A percentile compares a stretch with the other conserved stretches of the same genome.
Conservation (phyloP, 2,797 vertebrate species). For the Rhinella marina region DNA sequence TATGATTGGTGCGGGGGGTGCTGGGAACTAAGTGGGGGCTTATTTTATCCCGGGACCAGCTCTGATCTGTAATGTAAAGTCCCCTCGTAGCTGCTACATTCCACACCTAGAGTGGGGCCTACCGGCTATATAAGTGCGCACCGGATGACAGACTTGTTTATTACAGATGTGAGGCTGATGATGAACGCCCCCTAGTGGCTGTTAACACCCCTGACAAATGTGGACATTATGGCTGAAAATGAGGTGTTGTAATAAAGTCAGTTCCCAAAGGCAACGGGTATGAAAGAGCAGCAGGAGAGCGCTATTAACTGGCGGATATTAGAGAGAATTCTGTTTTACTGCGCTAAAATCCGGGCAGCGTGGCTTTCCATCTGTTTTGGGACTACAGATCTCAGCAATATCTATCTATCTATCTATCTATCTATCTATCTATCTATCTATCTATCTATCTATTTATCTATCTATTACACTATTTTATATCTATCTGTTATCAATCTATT, state of each 20-base stretch:
- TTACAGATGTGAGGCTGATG: not conserved
- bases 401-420: not conserved
- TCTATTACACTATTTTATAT: not conserved
- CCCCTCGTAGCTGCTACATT: conserved; percentile 13
- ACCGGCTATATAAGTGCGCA: not conserved
- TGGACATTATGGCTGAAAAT: not conserved
- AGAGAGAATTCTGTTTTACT: conserved; percentile 1
- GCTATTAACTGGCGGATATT: not conserved
- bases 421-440: not conserved
- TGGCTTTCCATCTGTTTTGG: not conserved
- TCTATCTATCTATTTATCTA: conserved; percentile 7
- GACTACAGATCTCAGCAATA: not conserved
- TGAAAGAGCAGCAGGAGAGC: not conserved
- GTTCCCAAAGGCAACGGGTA: not conserved
- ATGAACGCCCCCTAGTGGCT: not conserved
- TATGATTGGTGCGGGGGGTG: conserved; percentile 8
- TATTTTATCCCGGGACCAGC: not conserved
- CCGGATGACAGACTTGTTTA: not conserved
- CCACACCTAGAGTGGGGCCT: not conserved
- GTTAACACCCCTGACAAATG: conserved; percentile 11
- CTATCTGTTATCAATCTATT: not conserved
- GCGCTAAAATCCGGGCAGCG: not conserved
- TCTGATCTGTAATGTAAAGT: conserved; percentile 7
- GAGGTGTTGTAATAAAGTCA: conserved; percentile 29
- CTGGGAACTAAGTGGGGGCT: not conserved